A percentile compares a stretch with the other conserved stretches of the same genome.
phyloP scores from a whole-genome alignment of 2,797 vertebrate species.

The Parambassis ranga region DNA sequence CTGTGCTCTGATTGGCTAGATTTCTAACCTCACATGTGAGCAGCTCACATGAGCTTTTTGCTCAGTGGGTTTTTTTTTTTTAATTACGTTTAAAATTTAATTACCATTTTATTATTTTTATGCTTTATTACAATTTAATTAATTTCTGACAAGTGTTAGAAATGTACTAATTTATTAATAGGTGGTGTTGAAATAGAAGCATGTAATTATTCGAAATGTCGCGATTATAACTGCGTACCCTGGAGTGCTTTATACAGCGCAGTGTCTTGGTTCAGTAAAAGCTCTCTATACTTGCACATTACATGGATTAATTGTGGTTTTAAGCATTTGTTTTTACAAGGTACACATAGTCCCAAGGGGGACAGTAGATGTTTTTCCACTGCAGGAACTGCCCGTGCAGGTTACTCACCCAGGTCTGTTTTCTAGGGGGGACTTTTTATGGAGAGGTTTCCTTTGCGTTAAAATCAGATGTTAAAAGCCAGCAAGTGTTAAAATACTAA shows the following conservation, averaged over 20 bases:
- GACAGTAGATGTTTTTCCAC: no score
- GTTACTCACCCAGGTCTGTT: no score
- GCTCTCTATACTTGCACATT: neutral
- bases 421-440: no score
- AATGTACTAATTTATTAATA: neutral
- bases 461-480: no score
- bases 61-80: neutral
- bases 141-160: neutral
- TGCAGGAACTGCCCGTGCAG: neutral
- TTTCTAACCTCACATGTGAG: neutral
- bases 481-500: no score
- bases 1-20: neutral
- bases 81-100: neutral
- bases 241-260: neutral
- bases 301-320: neutral
- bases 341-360: neutral
- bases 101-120: neutral
- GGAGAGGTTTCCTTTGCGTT: no score
- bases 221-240: neutral
- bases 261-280: neutral
- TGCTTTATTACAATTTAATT: neutral
- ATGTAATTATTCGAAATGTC: neutral
- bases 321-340: neutral
- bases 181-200: neutral
- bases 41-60: neutral